Percentiles rank a stretch among this genome's conserved stretches.
These are phyloP conservation scores for Drosophila pseudoananassae DNA, from an alignment of 1,140 invertebrate genomes.

Conservation along the genomic window DNA sequence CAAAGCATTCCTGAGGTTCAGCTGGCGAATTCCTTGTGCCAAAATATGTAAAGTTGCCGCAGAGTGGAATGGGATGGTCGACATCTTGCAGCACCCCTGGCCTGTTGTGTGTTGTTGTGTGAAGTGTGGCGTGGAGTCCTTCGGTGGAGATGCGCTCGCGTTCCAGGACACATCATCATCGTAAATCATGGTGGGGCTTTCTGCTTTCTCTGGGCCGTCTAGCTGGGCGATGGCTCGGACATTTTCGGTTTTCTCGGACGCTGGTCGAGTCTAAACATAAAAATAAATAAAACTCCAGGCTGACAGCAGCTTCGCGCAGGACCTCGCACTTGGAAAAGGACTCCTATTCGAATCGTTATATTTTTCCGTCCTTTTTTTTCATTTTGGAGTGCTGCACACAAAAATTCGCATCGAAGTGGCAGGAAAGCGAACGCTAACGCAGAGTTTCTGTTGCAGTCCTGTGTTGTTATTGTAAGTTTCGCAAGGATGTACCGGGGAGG, in stretches of 20 bases:
- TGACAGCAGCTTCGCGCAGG: constrained; percentile 69
- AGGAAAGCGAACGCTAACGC: constrained; percentile 3
- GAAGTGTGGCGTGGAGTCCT: constrained; percentile 21
- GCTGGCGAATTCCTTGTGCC: constrained; percentile 40
- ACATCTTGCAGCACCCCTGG: constrained; percentile 37
- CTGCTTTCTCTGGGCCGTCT: constrained; percentile 47
- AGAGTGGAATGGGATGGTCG: constrained; percentile 11
- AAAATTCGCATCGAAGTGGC: constrained; percentile 64
- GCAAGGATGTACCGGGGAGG: constrained; percentile 51
- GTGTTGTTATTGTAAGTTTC: constrained; percentile 57
- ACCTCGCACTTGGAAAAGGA: constrained; percentile 49
- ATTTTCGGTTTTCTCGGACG: constrained; percentile 60
- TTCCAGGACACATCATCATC: constrained; percentile 77
- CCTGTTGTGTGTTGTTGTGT: constrained; percentile 23
- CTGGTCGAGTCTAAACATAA: constrained; percentile 72
- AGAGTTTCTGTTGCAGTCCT: constrained; percentile 69
- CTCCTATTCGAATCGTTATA: constrained; percentile 37
- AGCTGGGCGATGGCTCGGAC: constrained; percentile 41
- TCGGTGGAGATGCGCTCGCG: constrained; percentile 54
- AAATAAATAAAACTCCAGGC: constrained; percentile 73
- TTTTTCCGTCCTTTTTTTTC: constrained; percentile 3
- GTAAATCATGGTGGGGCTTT: constrained; percentile 79
- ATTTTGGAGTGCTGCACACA: constrained; percentile 64
- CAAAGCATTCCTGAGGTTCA: constrained; percentile 35
- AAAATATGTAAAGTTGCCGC: constrained; percentile 43